Percentiles rank a stretch among this genome's conserved stretches.
phyloP scores from a whole-genome alignment of 2,113 vertebrate genomes.

The Nerophis ophidion region DNA sequence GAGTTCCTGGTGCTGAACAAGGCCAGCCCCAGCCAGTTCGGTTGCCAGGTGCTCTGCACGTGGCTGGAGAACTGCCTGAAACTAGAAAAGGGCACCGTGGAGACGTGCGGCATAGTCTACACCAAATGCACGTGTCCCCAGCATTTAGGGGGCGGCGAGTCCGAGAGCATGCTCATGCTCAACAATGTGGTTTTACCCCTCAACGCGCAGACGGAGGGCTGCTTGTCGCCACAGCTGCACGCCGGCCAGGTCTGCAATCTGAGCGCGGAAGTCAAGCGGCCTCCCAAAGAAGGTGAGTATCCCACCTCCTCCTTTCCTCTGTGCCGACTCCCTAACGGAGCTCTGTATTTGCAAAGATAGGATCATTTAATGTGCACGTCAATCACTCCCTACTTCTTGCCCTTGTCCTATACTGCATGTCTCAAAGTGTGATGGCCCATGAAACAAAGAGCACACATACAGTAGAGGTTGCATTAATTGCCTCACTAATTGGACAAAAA shows the following conservation, averaged over 20 bases:
- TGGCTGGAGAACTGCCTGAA: slow-evolving; percentile 99
- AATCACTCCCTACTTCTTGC: slow-evolving; percentile 56
- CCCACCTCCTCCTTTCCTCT: slow-evolving; percentile 15
- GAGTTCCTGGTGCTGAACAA: slow-evolving; percentile 99
- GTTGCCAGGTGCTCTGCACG: slow-evolving; percentile 95
- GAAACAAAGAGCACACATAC: slow-evolving; percentile 73
- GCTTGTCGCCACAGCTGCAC: slow-evolving; percentile 94
- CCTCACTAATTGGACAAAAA: not conserved
- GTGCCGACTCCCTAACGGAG: slow-evolving; percentile 41
- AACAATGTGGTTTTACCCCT: slow-evolving; percentile 97
- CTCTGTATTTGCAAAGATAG: slow-evolving; percentile 43
- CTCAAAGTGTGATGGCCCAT: slow-evolving; percentile 63
- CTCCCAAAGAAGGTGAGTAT: slow-evolving; percentile 97
- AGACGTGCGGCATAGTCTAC: slow-evolving; percentile 96
- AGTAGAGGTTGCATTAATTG: slow-evolving; percentile 28
- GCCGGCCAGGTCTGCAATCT: slow-evolving; percentile 95
- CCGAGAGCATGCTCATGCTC: slow-evolving; percentile 84
- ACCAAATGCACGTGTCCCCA: slow-evolving; percentile 98
- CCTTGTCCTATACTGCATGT: slow-evolving; percentile 57
- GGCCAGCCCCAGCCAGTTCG: slow-evolving; percentile 98
- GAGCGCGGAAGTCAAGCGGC: slow-evolving; percentile 90
- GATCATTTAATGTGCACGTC: slow-evolving; percentile 63
- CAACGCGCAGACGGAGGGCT: slow-evolving; percentile 97
- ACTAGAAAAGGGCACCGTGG: slow-evolving; percentile 88
- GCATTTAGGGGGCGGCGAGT: slow-evolving; percentile 94